Evolutionary conservation across 2,888 invertebrate genomes (phyloP).

Genomic region (Steinernema hermaphroditum): DNA sequence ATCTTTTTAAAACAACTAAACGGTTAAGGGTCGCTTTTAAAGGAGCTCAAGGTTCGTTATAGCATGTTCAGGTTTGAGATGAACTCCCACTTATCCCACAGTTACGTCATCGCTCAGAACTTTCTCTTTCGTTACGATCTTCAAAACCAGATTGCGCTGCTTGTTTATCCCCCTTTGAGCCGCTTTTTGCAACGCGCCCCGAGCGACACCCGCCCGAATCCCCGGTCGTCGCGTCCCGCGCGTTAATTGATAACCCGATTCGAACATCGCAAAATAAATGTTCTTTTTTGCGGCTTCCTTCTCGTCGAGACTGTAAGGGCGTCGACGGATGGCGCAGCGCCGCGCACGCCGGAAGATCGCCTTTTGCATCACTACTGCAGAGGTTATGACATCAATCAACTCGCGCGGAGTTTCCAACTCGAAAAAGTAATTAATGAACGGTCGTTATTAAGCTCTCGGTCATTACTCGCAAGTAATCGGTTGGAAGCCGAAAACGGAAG

Average conservation of each 20-base stretch:
- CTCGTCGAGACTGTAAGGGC: constrained; percentile 5
- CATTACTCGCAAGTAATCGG: constrained; percentile 22
- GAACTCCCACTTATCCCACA: constrained; percentile 22
- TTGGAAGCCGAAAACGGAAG: background rate
- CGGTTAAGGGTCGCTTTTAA: background rate
- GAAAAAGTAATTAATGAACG: constrained; percentile 28
- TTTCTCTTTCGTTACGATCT: constrained; percentile 4
- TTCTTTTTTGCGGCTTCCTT: constrained; percentile 27
- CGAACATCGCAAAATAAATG: constrained; percentile 24
- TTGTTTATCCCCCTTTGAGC: background rate
- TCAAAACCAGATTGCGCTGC: background rate
- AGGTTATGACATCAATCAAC: constrained; percentile 30
- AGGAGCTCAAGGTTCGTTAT: background rate
- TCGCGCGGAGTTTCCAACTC: background rate
- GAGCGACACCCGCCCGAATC: background rate
- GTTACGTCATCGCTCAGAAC: background rate
- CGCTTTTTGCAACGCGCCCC: constrained; percentile 2
- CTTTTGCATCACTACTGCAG: constrained; percentile 12
- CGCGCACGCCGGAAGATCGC: background rate
- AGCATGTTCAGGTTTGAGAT: background rate
- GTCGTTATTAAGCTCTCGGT: constrained; percentile 5
- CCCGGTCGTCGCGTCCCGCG: background rate
- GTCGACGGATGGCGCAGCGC: background rate
- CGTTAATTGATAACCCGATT: background rate
- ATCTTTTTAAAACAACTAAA: background rate